Percentiles rank a stretch among this genome's conserved stretches.
phyloP scores from a whole-genome alignment of 2,888 invertebrate genomes.

The Aradus depressus region DNA sequence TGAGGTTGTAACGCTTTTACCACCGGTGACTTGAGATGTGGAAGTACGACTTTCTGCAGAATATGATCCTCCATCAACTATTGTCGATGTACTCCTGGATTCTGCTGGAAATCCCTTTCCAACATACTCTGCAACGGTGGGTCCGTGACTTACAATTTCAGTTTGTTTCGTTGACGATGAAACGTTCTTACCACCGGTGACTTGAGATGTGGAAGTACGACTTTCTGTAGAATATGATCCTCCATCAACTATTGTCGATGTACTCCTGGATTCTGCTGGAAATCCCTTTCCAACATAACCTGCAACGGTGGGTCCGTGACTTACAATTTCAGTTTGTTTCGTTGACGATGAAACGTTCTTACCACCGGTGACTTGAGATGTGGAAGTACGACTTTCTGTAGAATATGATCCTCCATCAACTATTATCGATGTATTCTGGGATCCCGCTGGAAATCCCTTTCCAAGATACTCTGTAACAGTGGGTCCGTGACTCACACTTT shows the following conservation, averaged over 20 bases:
- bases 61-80: background rate
- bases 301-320: background rate
- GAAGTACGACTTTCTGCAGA: background rate
- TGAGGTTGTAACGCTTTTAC: background rate
- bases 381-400: background rate
- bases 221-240: background rate
- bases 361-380: background rate
- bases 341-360: background rate
- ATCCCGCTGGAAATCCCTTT: background rate
- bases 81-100: background rate
- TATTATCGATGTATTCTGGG: background rate
- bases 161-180: background rate
- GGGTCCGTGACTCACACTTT: background rate
- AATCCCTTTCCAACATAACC: background rate
- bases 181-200: background rate
- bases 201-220: background rate
- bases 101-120: background rate
- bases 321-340: no score
- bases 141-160: no score
- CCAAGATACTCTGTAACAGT: background rate
- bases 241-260: background rate
- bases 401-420: background rate
- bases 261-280: background rate
- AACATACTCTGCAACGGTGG: no score
- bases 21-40: background rate